phyloP scores from a whole-genome alignment of 2,888 invertebrate species.

The Gari tellinella region DNA sequence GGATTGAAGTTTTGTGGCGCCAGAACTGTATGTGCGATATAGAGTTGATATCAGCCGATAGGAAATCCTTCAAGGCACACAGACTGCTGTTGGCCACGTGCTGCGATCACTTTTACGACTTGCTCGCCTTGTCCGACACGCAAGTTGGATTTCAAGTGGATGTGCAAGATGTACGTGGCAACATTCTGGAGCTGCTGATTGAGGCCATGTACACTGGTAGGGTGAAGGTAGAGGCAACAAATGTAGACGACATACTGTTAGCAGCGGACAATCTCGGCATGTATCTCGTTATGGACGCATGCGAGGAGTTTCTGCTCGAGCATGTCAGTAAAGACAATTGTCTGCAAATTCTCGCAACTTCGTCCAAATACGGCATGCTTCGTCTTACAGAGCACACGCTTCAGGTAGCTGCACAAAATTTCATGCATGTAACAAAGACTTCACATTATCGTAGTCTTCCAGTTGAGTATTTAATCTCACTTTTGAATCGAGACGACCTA shows the following conservation, averaged over 20 bases:
- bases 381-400: slow-evolving; percentile 57
- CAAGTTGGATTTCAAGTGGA: slow-evolving; percentile 44
- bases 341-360: slow-evolving; percentile 64
- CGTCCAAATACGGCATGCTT: slow-evolving; percentile 61
- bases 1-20: slow-evolving; percentile 73
- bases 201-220: slow-evolving; percentile 75
- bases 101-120: slow-evolving; percentile 73
- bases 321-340: slow-evolving; percentile 67
- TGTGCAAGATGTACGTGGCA: slow-evolving; percentile 57
- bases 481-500: slow-evolving; percentile 67
- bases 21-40: slow-evolving; percentile 72
- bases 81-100: slow-evolving; percentile 69
- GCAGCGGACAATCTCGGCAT: slow-evolving; percentile 64
- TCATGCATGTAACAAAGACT: slow-evolving; percentile 58
- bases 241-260: slow-evolving; percentile 65
- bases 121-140: slow-evolving; percentile 35
- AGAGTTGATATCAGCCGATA: slow-evolving; percentile 54
- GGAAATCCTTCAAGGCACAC: slow-evolving; percentile 63
- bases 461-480: slow-evolving; percentile 59
- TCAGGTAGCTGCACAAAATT: slow-evolving; percentile 65
- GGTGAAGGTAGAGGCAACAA: slow-evolving; percentile 62
- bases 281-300: slow-evolving; percentile 67
- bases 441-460: slow-evolving; percentile 63
- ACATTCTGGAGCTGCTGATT: slow-evolving; percentile 58
- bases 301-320: slow-evolving; percentile 67